Percentiles rank a stretch among this genome's conserved stretches.
These are phyloP conservation scores for Aleiodes testaceus DNA, from an alignment of 2,888 invertebrate genomes.

Conservation along the genomic window DNA sequence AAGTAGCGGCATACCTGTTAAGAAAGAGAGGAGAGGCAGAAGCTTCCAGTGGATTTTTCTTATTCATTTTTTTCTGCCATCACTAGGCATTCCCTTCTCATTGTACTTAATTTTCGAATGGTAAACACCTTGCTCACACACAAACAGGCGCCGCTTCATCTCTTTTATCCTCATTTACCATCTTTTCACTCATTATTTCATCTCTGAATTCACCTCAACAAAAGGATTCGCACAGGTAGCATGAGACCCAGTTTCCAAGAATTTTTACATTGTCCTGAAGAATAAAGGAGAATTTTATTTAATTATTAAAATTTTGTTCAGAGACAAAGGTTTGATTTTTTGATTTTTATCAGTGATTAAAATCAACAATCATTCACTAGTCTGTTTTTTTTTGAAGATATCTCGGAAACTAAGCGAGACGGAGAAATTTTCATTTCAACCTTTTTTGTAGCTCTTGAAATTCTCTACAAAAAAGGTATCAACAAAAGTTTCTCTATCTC, in stretches of 20 bases:
- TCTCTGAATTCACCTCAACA: not conserved
- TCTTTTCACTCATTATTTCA: constrained; percentile 44
- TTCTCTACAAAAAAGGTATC: too few relatives aligned
- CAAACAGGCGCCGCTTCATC: constrained; percentile 63
- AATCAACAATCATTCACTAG: too few relatives aligned
- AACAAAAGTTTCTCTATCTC: too few relatives aligned
- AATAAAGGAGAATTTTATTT: not conserved
- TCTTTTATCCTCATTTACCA: constrained; percentile 36
- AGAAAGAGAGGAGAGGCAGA: constrained; percentile 29
- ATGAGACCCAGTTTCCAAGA: constrained; percentile 24
- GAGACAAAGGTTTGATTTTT: too few relatives aligned
- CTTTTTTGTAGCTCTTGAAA: too few relatives aligned
- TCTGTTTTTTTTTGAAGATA: too few relatives aligned
- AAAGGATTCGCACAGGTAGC: constrained; percentile 15
- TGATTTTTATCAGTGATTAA: too few relatives aligned
- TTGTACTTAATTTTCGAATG: constrained; percentile 70
- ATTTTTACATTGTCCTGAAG: constrained; percentile 2
- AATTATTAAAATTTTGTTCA: not conserved
- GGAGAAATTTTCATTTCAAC: too few relatives aligned
- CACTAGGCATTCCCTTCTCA: constrained; percentile 42
- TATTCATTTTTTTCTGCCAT: not conserved
- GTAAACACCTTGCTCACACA: constrained; percentile 70
- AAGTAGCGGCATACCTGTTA: constrained; percentile 32
- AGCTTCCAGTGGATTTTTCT: constrained; percentile 23
- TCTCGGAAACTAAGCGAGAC: too few relatives aligned